Evolutionary conservation across 2,888 invertebrate species (phyloP), one percentile per base, ranked within the genome.

Genomic region (Sinodicranocentrus sp.): DNA sequence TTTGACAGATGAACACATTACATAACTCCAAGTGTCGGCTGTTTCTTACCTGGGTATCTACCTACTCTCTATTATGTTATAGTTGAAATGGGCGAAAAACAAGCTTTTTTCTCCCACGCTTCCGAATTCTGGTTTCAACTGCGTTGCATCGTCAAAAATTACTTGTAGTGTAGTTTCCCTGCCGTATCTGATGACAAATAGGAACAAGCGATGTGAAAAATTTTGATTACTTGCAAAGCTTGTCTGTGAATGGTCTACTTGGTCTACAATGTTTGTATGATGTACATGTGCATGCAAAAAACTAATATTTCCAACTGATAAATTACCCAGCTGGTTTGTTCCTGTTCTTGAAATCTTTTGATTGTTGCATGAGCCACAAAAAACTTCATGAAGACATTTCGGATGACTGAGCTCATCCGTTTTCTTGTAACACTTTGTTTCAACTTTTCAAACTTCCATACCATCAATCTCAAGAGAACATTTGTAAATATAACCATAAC

Each of bases 151-250:
- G 25, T 10, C n/a, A 61, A n/a, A 28, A 28, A 28, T 17, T 23
- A 17, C 3, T 28, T 25, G 10, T 23, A 57, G 19, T 17, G 21
- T 28, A 1, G 25, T 59, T 61, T 61, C 33, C 28, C 48, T 77
- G 21, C 59, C 78, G 70, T 44, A 78, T 78, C 70, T 70, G 63
- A 78, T 78, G 78, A 78, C 70, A 78, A 78, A 78, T 78, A 25
- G 63, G 28, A 78, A 28, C 28, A 78, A 78, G 48, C 78, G 68
- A 78, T 78, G 78, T 71, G 78, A 78, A 78, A 33, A 78, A 78
- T 67, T 48, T 71, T 78, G 78, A 78, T 78, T 78, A 52, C 78
- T 15, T 17, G 17, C 52, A 1, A 15, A 8, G 8, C 2, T 17
- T 71, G n/a, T 21, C 26, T 59, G 25, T 23, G 10, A 8, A 25